Conservation (phyloP, 2,888 invertebrate species). For the Plebejus anna region DNA sequence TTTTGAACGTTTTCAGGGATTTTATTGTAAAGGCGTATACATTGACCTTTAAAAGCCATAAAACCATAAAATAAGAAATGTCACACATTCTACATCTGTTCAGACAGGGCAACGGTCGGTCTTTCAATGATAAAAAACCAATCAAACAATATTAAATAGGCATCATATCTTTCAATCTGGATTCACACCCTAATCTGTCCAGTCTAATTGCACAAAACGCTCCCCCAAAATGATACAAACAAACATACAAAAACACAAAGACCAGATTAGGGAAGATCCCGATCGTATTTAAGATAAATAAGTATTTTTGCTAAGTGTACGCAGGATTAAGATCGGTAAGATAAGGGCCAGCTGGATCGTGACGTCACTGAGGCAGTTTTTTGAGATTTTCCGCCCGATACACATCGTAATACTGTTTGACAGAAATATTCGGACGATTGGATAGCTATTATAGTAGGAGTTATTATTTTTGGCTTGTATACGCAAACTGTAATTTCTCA, state of each 20-base stretch:
- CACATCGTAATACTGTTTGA: constrained; percentile 22
- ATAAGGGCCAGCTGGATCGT: constrained; percentile 66
- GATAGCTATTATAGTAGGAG: not conserved
- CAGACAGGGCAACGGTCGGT: not conserved
- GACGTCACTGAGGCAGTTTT: constrained; percentile 32
- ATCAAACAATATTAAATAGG: constrained; percentile 48
- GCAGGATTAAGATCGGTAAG: constrained; percentile 68
- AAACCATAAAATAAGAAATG: not conserved
- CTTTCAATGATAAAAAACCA: constrained; percentile 43
- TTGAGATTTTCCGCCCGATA: constrained; percentile 28
- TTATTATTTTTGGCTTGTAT: not conserved
- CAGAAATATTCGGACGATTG: constrained; percentile 20
- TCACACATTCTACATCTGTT: not conserved
- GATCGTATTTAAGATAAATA: constrained; percentile 77
- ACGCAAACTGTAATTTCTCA: not conserved
- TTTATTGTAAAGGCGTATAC: no score
- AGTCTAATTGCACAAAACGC: constrained; percentile 73
- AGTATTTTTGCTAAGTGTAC: constrained; percentile 74
- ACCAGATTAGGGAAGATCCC: constrained; percentile 73
- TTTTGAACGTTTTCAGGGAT: no score
- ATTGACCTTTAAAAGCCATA: no score
- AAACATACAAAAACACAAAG: constrained; percentile 66
- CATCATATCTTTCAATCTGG: constrained; percentile 46
- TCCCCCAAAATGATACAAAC: constrained; percentile 61
- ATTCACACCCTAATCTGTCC: constrained; percentile 63